Base-by-base conservation (phyloP, 2,797 vertebrate species). In the Myotis planiceps region DNA sequence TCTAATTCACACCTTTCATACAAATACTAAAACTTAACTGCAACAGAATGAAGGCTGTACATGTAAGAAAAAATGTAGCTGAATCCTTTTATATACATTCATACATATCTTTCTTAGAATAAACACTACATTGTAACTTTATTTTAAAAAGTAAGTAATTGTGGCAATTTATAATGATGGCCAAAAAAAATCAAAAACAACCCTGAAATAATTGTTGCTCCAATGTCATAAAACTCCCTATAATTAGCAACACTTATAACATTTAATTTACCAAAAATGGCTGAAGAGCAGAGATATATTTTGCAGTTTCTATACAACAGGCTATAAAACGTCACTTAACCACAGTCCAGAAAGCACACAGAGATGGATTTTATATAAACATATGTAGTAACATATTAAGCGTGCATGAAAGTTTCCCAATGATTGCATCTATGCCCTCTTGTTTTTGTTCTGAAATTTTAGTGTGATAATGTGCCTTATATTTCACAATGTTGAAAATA, bases 261-360 rank as follows among this genome's bases (percentile, higher is more conserved):
- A 99, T 99, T 99, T 99, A 99, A 98, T 98, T 99, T 99, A 99
- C 99, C 99, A 99, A 99, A 99, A 98, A 99, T 99, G 99, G 98
- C 99, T 98, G 99, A 99, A 99, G 99, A 99, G 99, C 99, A 99
- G 99, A 99, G 99, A 99, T 99, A 99, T 99, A 99, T 98, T 99
- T 99, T 99, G 99, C 99, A 99, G 99, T 99, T 99, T 99, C 99
- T 99, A 99, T 99, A 99, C 99, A 99, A 99, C 99, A 99, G 99
- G 99, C 99, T 99, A 99, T 99, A 99, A 99, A 99, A 99, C 99
- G 99, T 99, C 99, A 99, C 99, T 99, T 99, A 99, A 99, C 99
- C 99, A 99, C 99, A 99, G 99, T 99, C 99, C 99, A 99, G 99
- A 99, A 99, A 99, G 99, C 99, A 99, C 99, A 99, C 99, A 99